These are phyloP conservation scores for Bombus sylvicola DNA, from an alignment of 1,140 invertebrate species.

Conservation along the genomic window DNA sequence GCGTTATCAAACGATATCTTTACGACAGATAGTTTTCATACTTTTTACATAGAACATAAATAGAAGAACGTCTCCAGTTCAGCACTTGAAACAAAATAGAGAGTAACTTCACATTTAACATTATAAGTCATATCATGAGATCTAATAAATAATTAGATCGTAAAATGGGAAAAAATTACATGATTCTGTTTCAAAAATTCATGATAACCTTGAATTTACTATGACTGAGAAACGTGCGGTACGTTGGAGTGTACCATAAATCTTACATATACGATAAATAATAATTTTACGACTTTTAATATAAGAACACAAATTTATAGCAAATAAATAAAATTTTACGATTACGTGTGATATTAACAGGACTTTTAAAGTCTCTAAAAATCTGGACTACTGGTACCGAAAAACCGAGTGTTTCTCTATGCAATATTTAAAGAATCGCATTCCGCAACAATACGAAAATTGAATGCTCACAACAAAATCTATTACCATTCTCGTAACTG, in stretches of 20 bases:
- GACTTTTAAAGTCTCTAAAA: not conserved
- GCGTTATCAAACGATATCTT: not conserved
- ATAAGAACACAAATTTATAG: not conserved
- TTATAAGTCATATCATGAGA: not conserved
- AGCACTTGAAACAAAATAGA: not conserved
- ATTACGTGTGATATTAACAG: not conserved
- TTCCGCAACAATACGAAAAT: not conserved
- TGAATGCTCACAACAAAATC: constrained; percentile 20
- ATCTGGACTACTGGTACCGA: not conserved
- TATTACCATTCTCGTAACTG: constrained; percentile 43
- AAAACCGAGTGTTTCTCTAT: not conserved
- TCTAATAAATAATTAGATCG: not conserved
- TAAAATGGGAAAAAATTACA: not conserved
- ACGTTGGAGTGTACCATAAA: not conserved
- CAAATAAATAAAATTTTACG: not conserved
- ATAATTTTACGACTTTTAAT: not conserved
- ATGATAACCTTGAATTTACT: not conserved
- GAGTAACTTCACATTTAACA: not conserved
- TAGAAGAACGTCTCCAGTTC: not conserved
- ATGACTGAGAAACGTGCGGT: not conserved
- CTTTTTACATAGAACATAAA: not conserved
- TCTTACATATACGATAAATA: not conserved
- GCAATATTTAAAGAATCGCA: not conserved
- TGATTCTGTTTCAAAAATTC: not conserved
- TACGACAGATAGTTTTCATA: not conserved